Evolutionary conservation across 1,140 invertebrate species (phyloP), one percentile per base, ranked within the genome.

Genomic region (Drosophila grimshawi): DNA sequence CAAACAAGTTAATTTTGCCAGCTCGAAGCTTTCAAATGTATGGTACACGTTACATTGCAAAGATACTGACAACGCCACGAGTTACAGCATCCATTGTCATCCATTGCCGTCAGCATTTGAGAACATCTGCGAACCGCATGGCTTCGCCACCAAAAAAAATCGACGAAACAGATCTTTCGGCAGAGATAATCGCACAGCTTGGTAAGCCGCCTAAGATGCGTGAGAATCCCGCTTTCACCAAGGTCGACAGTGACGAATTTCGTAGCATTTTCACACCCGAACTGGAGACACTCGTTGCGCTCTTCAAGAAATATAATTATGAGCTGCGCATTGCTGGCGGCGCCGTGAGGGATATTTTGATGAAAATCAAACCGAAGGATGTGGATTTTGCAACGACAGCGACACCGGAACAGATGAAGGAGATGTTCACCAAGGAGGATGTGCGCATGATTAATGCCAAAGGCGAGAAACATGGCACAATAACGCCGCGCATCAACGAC

Each of bases 351-450:
- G 99, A 99, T 94, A 93, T 99, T n/a, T 89, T 99, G n/a, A 95
- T 97, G 94, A 95, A 95, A 3, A 95, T 95, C 56, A 92, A 93
- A 46, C 98, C 99, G 2, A 95, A 96, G 88, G 99, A 99, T 94
- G 93, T 99, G 37, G 99, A 99, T 93, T 99, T 99, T 94, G 99
- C 99, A 2, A 99, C 98, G 5, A 97, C 96, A 41, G 99, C 99
- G 4, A 99, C 98, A 2, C 99, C 99, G 0, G 94, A 96, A 19
- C 94, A 99, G 94, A 99, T 99, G 98, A 99, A 98, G 93, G 94
- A 96, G 59, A 97, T 99, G 95, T 99, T 99, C 92, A 95, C 93
- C 2, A 93, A 94, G 53, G 97, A 99, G 94, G 93, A 96, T 55
- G 94, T 99, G 19, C 93, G 98, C 80, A 97, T 99, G 96, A 96